Percentiles rank a stretch among this genome's conserved stretches.
phyloP scores from a whole-genome alignment of 1,140 invertebrate genomes.

The Nephotettix cincticeps region DNA sequence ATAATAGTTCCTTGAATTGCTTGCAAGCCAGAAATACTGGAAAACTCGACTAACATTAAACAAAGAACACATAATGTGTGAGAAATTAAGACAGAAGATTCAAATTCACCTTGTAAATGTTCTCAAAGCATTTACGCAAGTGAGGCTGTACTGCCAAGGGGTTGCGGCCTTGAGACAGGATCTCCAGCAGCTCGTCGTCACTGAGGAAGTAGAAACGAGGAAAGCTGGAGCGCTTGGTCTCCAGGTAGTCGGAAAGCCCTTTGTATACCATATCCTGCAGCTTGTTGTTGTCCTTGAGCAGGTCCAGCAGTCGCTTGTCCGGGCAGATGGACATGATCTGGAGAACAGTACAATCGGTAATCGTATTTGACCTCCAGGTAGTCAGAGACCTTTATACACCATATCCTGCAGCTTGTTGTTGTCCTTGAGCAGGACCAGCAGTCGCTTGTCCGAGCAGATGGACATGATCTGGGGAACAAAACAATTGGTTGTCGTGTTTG shows the following conservation, averaged over 20 bases:
- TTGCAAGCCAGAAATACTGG: too few species aligned
- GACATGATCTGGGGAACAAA: slow-evolving; percentile 54
- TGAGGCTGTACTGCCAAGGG: slow-evolving; percentile 75
- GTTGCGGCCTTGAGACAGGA: slow-evolving; percentile 70
- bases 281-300: slow-evolving; percentile 64
- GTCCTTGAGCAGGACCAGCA: slow-evolving; percentile 67
- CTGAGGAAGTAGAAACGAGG: slow-evolving; percentile 77
- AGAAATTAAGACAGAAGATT: too few species aligned
- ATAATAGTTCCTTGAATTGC: too few species aligned
- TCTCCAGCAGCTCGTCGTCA: slow-evolving; percentile 75
- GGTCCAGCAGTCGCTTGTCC: slow-evolving; percentile 62
- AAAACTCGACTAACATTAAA: too few species aligned
- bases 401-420: slow-evolving; percentile 64
- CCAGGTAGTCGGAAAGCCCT: slow-evolving; percentile 71
- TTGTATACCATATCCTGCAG: slow-evolving; percentile 68
- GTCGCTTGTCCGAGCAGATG: slow-evolving; percentile 57
- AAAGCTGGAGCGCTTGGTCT: slow-evolving; percentile 68
- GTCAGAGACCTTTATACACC: slow-evolving; percentile 69
- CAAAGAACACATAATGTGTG: too few species aligned
- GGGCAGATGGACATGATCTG: slow-evolving; percentile 61
- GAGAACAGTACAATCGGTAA: slow-evolving; percentile 35
- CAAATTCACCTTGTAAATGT: slow-evolving; percentile 56
- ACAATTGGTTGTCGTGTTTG: too few species aligned
- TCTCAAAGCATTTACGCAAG: slow-evolving; percentile 78
- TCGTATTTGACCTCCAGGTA: slow-evolving; percentile 74